Evolutionary conservation across 2,888 invertebrate species (phyloP), one percentile per base, ranked within the genome.

Genomic region (Papilio gigon): DNA sequence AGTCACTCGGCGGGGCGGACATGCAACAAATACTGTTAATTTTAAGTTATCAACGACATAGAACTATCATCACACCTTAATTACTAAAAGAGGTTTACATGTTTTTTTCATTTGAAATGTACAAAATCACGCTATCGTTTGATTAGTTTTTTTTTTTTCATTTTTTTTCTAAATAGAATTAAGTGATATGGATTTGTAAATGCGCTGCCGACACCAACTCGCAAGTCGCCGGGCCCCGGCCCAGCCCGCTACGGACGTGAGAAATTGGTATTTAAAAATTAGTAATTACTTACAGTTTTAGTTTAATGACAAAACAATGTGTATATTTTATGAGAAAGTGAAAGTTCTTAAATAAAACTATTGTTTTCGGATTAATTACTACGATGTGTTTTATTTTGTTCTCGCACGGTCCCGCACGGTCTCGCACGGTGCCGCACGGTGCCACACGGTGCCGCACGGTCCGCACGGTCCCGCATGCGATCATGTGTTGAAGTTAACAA

Each of bases 331-430:
- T 91, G 92, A 92, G 87, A 90, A 90, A 90, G 88, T 89, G 89
- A 90, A 90, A 89, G 89, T 91, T 91, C 91, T 91, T 91, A 90
- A 92, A 92, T 92, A 92, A 91, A 92, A 92, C 92, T 90, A 92
- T 92, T 92, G 92, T 92, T 92, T 92, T 92, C 92, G 92, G 92
- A 92, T 92, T 92, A 92, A 88, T 88, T 85, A 86, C 78, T 84
- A 73, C 79, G 1, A 30, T 78, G 85, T 80, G 91, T 92, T 92
- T 92, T 90, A 91, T 92, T 92, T 90, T 72, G 75, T 75, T 79
- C n/a, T n/a, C n/a, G n/a, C n/a, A n/a, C n/a, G n/a, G n/a, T n/a
- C n/a, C n/a, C n/a, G n/a, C n/a, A n/a, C n/a, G n/a, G n/a, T n/a
- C n/a, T n/a, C n/a, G n/a, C n/a, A n/a, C n/a, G n/a, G n/a, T n/a